Evolutionary conservation across 1,140 invertebrate species (phyloP).

Genomic region (Zophobas morio): DNA sequence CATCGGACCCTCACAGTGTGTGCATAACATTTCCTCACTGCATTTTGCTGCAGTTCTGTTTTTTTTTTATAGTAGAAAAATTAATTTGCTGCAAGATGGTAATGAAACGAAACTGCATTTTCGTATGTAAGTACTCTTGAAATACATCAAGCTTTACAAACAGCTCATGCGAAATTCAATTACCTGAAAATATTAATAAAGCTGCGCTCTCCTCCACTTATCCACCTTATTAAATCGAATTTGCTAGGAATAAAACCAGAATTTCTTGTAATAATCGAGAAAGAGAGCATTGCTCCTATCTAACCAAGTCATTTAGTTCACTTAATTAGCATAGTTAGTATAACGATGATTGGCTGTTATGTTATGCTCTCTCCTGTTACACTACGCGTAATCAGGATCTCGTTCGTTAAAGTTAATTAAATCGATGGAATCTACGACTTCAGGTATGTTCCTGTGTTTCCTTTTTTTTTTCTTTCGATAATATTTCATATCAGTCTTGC

Average conservation of each 20-base stretch:
- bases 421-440: conserved; percentile 28
- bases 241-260: conserved; percentile 12
- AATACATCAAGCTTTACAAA: neutral
- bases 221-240: conserved; percentile 3
- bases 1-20: too few relatives aligned
- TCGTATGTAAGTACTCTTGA: neutral
- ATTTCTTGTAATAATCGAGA: conserved; percentile 34
- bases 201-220: conserved; percentile 8
- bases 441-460: conserved; percentile 22
- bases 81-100: too few relatives aligned
- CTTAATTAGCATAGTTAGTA: conserved; percentile 43
- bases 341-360: conserved; percentile 47
- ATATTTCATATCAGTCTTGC: neutral
- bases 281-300: conserved; percentile 33
- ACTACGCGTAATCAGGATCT: conserved; percentile 38
- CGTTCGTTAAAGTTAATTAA: conserved; percentile 47
- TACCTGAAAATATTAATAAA: conserved; percentile 43
- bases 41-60: too few relatives aligned
- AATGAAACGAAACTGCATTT: too few relatives aligned
- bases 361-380: conserved; percentile 35
- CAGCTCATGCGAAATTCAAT: conserved; percentile 36
- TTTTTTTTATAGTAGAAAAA: too few relatives aligned
- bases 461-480: conserved; percentile 10
- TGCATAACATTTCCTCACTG: too few relatives aligned
- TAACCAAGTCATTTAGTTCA: conserved; percentile 34